Conservation (phyloP, 2,888 invertebrate genomes). For the Exocentrus adspersus region DNA sequence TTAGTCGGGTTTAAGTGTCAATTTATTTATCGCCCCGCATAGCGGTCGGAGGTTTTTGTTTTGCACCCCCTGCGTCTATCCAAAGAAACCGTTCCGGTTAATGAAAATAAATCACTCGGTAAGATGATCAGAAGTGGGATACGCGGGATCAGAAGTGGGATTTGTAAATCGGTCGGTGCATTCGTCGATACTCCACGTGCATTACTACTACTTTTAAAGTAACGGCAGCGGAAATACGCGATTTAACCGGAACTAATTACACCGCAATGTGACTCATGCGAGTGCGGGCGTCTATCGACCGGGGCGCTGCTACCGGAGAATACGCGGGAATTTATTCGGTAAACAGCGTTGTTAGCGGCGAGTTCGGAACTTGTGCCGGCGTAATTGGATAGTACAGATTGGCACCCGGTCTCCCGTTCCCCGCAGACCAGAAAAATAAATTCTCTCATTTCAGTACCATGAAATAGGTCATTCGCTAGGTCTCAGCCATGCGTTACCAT, state of each 20-base stretch:
- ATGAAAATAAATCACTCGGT: slow-evolving; percentile 1
- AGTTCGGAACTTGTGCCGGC: neutral
- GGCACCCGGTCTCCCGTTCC: too few species aligned
- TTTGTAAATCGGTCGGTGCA: neutral
- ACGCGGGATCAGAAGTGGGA: neutral
- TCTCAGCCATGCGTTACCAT: too few species aligned
- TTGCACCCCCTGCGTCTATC: neutral
- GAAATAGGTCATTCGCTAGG: too few species aligned
- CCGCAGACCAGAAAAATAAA: too few species aligned
- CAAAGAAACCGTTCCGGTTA: neutral
- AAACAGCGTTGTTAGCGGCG: neutral
- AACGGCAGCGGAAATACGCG: neutral
- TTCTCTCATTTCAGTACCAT: too few species aligned
- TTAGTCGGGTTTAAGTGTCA: slow-evolving; percentile 11
- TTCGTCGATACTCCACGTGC: neutral
- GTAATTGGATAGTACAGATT: neutral
- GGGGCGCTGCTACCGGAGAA: neutral
- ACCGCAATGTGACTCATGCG: neutral
- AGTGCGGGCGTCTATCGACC: neutral
- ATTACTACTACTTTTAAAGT: neutral
- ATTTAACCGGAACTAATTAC: neutral
- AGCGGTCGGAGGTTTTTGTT: neutral
- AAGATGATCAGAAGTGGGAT: too few species aligned
- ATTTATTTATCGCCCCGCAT: slow-evolving; percentile 5
- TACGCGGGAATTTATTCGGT: neutral